Evolutionary conservation across 2,113 vertebrate species (phyloP).

Genomic region (Chloropsis cyanopogon): DNA sequence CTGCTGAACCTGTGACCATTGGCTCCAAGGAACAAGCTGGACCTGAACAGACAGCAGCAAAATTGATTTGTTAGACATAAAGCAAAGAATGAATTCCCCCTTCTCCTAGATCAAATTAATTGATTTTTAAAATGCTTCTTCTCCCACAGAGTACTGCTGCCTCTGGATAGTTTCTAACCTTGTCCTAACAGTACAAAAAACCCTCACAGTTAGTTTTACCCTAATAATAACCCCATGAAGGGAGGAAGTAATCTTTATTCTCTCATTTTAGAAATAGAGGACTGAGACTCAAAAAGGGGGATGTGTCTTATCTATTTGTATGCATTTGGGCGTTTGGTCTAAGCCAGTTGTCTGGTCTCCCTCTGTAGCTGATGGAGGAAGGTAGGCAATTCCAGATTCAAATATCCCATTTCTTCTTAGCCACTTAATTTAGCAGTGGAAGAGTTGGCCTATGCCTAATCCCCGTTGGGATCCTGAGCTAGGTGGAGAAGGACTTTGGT

Average conservation of each 20-base stretch:
- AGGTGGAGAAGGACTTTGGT: not conserved
- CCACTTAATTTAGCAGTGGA: not conserved
- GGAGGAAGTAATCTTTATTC: slow-evolving; percentile 10
- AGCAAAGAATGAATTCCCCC: not conserved
- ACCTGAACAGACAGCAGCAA: not conserved
- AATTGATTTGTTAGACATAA: not conserved
- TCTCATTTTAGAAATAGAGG: not conserved
- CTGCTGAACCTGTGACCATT: not conserved
- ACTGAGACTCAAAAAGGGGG: not conserved
- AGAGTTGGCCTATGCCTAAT: not conserved
- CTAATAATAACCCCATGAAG: not conserved
- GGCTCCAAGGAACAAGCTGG: not conserved
- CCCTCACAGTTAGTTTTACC: not conserved
- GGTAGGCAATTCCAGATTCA: not conserved
- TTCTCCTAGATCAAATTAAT: not conserved
- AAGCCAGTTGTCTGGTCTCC: not conserved
- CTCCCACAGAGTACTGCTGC: not conserved
- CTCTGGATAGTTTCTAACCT: not conserved
- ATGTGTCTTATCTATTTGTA: not conserved
- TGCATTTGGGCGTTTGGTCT: not conserved
- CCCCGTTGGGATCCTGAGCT: not conserved
- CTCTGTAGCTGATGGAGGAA: not conserved
- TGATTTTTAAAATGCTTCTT: not conserved
- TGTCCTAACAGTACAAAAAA: not conserved
- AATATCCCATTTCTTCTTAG: not conserved